Base-by-base conservation (phyloP, 2,888 invertebrate genomes). In the Lucinisca nassula region DNA sequence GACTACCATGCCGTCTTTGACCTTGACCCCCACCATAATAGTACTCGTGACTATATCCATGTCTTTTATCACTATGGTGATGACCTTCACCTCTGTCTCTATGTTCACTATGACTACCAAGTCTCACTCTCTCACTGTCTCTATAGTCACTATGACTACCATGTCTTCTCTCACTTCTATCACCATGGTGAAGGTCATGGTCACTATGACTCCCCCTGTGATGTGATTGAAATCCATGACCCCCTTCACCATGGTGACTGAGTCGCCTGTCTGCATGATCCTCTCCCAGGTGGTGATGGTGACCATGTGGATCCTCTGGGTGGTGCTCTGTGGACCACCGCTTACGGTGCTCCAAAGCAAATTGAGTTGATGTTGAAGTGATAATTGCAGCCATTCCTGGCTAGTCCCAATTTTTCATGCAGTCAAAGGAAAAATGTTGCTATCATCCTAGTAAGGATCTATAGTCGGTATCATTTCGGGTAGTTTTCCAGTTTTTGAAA, bases 351-450 rank as follows among this genome's bases (percentile, higher is more conserved):
- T 92, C 91, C 58, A 92, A 58, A 0, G 92, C 90, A 84, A 92
- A 92, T 75, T 92, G 91, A 37, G 92, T 86, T 1, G 92, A 92
- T 10, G 92, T 85, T 37, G 92, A 91, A 30, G 92, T 91, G 32
- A 92, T 90, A 55, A 92, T 92, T 21, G 90, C 84, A 3, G 90
- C 89, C 89, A 89, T 89, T 24, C 27, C 30, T n/a, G 30, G 21
- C 51, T 75, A n/a, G 24, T 58, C 27, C 58, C 27, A 58, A n/a
- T n/a, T n/a, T n/a, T n/a, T n/a, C n/a, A n/a, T n/a, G n/a, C n/a
- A n/a, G n/a, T n/a, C n/a, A n/a, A n/a, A n/a, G n/a, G n/a, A n/a
- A n/a, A n/a, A n/a, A n/a, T n/a, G n/a, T n/a, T n/a, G n/a, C n/a
- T n/a, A n/a, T n/a, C n/a, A n/a, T n/a, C n/a, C n/a, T n/a, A n/a